Evolutionary conservation across 2,113 vertebrate genomes (phyloP).

Genomic region (Tor tambroides): DNA sequence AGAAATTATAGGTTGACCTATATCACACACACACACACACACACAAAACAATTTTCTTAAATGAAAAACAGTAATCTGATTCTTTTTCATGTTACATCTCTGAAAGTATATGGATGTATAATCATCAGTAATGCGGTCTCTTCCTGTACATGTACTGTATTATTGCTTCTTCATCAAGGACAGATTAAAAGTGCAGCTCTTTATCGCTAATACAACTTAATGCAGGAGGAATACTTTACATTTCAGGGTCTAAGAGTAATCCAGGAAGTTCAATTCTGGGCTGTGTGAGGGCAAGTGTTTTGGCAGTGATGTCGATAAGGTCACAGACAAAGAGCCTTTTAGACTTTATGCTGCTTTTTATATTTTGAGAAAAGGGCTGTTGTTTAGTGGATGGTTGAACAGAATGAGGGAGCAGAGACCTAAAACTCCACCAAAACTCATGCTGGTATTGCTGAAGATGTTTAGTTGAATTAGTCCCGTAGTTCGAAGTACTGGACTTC

Average conservation of each 20-base stretch:
- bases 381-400: background rate
- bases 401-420: background rate
- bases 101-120: slow-evolving; percentile 1
- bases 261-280: background rate
- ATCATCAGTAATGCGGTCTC: slow-evolving; percentile 24
- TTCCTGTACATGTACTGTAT: background rate
- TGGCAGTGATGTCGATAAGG: slow-evolving; percentile 7
- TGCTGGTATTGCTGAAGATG: background rate
- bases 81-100: background rate
- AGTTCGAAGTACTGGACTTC: background rate
- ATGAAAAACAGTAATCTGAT: slow-evolving; percentile 12
- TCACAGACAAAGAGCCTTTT: slow-evolving; percentile 43
- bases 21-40: background rate
- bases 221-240: slow-evolving; percentile 19
- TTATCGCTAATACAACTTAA: slow-evolving; percentile 14
- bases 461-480: background rate
- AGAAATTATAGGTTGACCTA: slow-evolving; percentile 1
- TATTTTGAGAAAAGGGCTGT: slow-evolving; percentile 1
- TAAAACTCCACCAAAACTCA: background rate
- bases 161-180: slow-evolving; percentile 3
- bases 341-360: background rate
- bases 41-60: slow-evolving; percentile 34
- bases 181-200: slow-evolving; percentile 1
- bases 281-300: background rate
- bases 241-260: slow-evolving; percentile 34